A percentile compares a stretch with the other conserved stretches of the same genome.
phyloP scores from a whole-genome alignment of 2,888 invertebrate species.

The Dynastes grantii region DNA sequence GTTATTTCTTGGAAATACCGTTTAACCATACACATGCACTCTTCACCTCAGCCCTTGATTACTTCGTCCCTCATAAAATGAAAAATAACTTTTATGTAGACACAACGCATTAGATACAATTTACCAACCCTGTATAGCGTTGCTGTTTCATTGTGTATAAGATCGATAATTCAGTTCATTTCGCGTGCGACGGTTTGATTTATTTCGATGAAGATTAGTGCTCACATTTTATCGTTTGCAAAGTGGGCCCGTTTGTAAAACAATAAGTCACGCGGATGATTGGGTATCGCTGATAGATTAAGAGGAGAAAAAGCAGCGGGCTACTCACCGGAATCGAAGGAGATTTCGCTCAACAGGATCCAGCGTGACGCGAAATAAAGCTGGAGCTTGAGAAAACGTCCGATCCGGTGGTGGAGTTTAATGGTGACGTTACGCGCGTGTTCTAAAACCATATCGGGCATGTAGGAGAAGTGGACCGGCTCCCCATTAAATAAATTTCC shows the following conservation, averaged over 20 bases:
- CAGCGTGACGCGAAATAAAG: conserved; percentile 86
- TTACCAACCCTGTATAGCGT: neutral
- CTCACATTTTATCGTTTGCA: conserved; percentile 61
- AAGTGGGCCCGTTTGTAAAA: conserved; percentile 57
- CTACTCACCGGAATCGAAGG: conserved; percentile 83
- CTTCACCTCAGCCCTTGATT: too few species aligned
- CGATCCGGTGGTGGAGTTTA: conserved; percentile 83
- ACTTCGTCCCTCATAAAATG: too few species aligned
- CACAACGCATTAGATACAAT: too few species aligned
- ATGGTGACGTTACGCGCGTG: conserved; percentile 87
- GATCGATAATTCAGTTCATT: conserved; percentile 51
- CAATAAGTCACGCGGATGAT: conserved; percentile 61
- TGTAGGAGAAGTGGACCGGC: conserved; percentile 83
- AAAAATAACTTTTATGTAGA: neutral
- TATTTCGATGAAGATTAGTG: conserved; percentile 65
- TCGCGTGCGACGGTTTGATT: conserved; percentile 62
- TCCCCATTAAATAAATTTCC: conserved; percentile 81
- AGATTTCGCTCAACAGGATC: conserved; percentile 90
- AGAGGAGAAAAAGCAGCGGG: conserved; percentile 31
- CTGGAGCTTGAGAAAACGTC: conserved; percentile 82
- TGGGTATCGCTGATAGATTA: conserved; percentile 54
- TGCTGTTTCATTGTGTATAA: conserved; percentile 38
- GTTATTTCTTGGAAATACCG: too few species aligned
- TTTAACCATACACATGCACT: too few species aligned
- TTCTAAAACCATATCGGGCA: conserved; percentile 83